Evolutionary conservation across 2,113 vertebrate genomes (phyloP).

Genomic region (Brachyhypopomus occidentalis): DNA sequence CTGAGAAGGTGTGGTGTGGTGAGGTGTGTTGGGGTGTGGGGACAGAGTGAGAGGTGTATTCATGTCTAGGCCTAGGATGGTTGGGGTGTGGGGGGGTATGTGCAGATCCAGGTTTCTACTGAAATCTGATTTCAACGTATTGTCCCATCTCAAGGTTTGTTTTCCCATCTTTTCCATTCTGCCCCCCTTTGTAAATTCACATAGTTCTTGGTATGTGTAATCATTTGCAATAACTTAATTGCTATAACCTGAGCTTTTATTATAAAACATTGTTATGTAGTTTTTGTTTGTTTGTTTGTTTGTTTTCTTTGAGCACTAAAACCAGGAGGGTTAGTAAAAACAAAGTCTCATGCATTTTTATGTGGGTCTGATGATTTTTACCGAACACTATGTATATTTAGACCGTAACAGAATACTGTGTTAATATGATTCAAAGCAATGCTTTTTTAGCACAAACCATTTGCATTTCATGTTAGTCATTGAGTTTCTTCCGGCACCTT

Average conservation of each 20-base stretch:
- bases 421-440: constrained; percentile 64
- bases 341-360: constrained; percentile 38
- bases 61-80: neutral
- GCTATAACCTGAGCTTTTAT: neutral
- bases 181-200: constrained; percentile 1
- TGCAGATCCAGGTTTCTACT: constrained; percentile 5
- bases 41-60: neutral
- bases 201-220: neutral
- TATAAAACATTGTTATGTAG: neutral
- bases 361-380: constrained; percentile 53
- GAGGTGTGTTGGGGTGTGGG: neutral
- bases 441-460: constrained; percentile 61
- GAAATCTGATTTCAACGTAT: constrained; percentile 27
- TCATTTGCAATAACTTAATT: neutral
- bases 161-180: neutral
- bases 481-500: constrained; percentile 58
- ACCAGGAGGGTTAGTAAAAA: constrained; percentile 45
- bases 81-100: neutral
- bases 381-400: constrained; percentile 56
- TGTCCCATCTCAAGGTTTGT: constrained; percentile 7
- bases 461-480: constrained; percentile 59
- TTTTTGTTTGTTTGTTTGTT: constrained; percentile 48
- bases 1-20: neutral
- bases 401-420: constrained; percentile 68
- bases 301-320: constrained; percentile 18